phyloP scores from a whole-genome alignment of 2,888 invertebrate genomes.

The Dermolepida albohirtum region DNA sequence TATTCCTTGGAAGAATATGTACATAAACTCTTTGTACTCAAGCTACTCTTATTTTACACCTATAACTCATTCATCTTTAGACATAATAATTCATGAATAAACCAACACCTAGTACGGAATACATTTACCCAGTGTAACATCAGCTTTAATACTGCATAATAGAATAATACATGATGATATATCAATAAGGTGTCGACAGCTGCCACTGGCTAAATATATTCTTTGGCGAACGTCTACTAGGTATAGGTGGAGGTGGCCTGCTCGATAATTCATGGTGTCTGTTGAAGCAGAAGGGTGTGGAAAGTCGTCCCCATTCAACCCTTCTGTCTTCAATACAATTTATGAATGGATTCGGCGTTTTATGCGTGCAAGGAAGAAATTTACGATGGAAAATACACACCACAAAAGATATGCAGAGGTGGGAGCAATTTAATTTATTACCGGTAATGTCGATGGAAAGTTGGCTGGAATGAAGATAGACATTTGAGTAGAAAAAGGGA shows the following conservation, averaged over 20 bases:
- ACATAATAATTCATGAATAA: too few species aligned
- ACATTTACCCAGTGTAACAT: neutral
- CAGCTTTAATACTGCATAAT: slow-evolving; percentile 18
- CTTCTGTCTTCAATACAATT: slow-evolving; percentile 12
- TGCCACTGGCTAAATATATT: slow-evolving; percentile 26
- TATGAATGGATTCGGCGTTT: slow-evolving; percentile 12
- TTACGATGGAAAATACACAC: too few species aligned
- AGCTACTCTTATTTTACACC: too few species aligned
- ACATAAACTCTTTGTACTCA: too few species aligned
- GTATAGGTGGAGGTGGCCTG: neutral
- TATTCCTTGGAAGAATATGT: too few species aligned
- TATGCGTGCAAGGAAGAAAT: neutral
- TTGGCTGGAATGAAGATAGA: too few species aligned
- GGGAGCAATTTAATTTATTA: too few species aligned
- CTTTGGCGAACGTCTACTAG: slow-evolving; percentile 7
- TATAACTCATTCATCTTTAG: too few species aligned
- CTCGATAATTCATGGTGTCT: slow-evolving; percentile 1
- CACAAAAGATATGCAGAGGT: too few species aligned
- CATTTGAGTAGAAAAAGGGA: too few species aligned
- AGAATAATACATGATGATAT: slow-evolving; percentile 26
- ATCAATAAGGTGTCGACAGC: slow-evolving; percentile 38
- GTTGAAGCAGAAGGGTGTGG: neutral
- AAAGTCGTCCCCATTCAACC: slow-evolving; percentile 9
- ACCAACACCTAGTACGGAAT: too few species aligned
- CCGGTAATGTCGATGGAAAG: too few species aligned